Percentiles rank a stretch among this genome's conserved stretches.
These are phyloP conservation scores for Xiphophorus maculatus DNA, from an alignment of 2,113 vertebrate species.

Conservation along the genomic window DNA sequence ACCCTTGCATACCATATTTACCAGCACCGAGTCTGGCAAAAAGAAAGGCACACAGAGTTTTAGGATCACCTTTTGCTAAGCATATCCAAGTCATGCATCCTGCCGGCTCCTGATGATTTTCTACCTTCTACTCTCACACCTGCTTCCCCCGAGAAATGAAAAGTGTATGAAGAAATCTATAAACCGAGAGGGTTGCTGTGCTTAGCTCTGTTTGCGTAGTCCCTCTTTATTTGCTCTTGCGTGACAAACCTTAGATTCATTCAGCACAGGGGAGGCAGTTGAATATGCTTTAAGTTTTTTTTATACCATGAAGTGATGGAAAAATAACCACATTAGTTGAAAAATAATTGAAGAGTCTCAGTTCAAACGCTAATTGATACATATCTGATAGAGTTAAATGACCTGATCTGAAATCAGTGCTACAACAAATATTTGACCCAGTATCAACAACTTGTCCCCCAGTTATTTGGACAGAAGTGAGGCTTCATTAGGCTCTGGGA, in stretches of 20 bases:
- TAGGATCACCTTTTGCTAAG: conserved; percentile 49
- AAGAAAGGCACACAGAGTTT: conserved; percentile 21
- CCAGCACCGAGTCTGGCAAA: conserved; percentile 8
- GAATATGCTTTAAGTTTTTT: conserved; percentile 10
- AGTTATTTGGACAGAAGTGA: conserved; percentile 38
- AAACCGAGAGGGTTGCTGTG: conserved; percentile 46
- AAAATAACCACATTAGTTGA: not conserved
- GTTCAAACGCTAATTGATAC: conserved; percentile 10
- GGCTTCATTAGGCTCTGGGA: conserved; percentile 44
- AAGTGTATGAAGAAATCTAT: conserved; percentile 56
- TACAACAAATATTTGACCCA: conserved; percentile 10
- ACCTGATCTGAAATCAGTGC: not conserved
- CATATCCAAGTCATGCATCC: conserved; percentile 52
- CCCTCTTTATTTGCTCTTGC: conserved; percentile 32
- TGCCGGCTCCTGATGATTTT: conserved; percentile 51
- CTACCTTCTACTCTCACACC: conserved; percentile 55
- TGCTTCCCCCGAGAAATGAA: conserved; percentile 62
- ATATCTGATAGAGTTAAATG: not conserved
- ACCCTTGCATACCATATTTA: not conserved
- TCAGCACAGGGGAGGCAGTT: conserved; percentile 24
- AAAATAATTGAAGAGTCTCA: conserved; percentile 5
- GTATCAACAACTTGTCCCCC: conserved; percentile 34
- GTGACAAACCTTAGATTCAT: conserved; percentile 52
- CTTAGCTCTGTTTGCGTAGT: conserved; percentile 33
- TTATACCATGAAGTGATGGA: conserved; percentile 4